Evolutionary conservation across 2,113 vertebrate genomes (phyloP).

Genomic region (Hippocampus comes): DNA sequence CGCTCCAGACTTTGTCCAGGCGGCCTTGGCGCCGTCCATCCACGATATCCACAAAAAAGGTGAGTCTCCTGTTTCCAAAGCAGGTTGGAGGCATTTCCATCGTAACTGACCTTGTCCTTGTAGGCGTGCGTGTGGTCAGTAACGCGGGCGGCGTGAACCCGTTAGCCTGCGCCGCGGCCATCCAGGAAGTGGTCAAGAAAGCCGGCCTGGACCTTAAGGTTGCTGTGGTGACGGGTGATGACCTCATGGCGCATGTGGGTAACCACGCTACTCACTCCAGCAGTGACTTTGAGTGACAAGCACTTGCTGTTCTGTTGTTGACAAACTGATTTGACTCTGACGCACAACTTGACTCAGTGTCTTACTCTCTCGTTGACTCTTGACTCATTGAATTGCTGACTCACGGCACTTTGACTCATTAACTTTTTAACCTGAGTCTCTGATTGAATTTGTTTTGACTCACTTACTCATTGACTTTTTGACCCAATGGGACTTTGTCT

Average conservation of each 20-base stretch:
- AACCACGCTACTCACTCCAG: neutral
- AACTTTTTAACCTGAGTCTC: too few relatives aligned
- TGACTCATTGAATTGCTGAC: too few relatives aligned
- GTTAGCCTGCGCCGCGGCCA: conserved; percentile 75
- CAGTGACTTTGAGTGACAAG: too few relatives aligned
- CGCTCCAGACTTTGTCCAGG: conserved; percentile 80
- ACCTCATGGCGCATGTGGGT: conserved; percentile 80
- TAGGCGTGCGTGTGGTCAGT: conserved; percentile 83
- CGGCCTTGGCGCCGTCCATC: conserved; percentile 78
- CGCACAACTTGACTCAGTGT: too few relatives aligned
- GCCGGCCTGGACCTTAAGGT: conserved; percentile 80
- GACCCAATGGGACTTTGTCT: too few relatives aligned
- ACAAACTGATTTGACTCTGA: neutral
- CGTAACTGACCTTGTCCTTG: neutral
- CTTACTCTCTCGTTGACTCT: too few relatives aligned
- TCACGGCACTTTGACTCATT: too few relatives aligned
- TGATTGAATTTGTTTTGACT: too few relatives aligned
- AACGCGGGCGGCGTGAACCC: conserved; percentile 84
- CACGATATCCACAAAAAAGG: conserved; percentile 84
- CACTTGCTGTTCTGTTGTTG: too few relatives aligned
- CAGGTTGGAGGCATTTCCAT: neutral
- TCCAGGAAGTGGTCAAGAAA: conserved; percentile 77
- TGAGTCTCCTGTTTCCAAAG: conserved; percentile 37
- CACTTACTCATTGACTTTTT: too few relatives aligned
- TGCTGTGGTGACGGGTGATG: conserved; percentile 83